A percentile compares a stretch with the other conserved stretches of the same genome.
phyloP scores from a whole-genome alignment of 2,113 vertebrate genomes.

The Sialia sialis region DNA sequence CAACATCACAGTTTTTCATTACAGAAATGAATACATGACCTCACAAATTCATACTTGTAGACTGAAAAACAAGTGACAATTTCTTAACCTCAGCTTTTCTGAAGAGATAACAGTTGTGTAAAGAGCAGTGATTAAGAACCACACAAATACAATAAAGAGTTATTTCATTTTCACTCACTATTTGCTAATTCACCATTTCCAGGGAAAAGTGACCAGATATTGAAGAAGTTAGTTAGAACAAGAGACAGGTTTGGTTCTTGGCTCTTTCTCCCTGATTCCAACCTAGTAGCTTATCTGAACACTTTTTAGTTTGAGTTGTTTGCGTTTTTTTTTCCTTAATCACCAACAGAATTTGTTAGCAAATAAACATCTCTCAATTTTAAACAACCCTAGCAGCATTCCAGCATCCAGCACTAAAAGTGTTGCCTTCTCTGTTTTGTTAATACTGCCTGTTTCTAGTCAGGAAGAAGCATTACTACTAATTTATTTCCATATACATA shows the following conservation, averaged over 20 bases:
- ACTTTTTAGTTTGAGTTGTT: not conserved
- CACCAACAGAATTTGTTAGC: not conserved
- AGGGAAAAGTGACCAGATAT: not conserved
- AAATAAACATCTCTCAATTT: not conserved
- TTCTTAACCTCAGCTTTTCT: not conserved
- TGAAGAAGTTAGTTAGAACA: not conserved
- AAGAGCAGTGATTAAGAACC: not conserved
- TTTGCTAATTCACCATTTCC: not conserved
- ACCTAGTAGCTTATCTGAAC: not conserved
- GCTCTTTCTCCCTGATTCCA: not conserved
- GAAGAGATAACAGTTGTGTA: not conserved
- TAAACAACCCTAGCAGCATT: not conserved
- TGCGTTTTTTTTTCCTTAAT: fast-evolving
- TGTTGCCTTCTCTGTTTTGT: not conserved
- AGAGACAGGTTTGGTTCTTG: not conserved
- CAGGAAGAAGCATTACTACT: not conserved
- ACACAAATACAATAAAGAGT: not conserved
- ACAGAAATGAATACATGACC: not conserved
- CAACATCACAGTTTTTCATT: not conserved
- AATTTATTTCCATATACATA: not conserved
- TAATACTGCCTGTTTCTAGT: not conserved
- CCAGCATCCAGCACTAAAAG: not conserved
- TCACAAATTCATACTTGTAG: not conserved
- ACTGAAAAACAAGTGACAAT: not conserved
- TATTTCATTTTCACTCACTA: not conserved